Evolutionary conservation across 2,113 vertebrate species (phyloP).

Genomic region (Phasianus colchicus): DNA sequence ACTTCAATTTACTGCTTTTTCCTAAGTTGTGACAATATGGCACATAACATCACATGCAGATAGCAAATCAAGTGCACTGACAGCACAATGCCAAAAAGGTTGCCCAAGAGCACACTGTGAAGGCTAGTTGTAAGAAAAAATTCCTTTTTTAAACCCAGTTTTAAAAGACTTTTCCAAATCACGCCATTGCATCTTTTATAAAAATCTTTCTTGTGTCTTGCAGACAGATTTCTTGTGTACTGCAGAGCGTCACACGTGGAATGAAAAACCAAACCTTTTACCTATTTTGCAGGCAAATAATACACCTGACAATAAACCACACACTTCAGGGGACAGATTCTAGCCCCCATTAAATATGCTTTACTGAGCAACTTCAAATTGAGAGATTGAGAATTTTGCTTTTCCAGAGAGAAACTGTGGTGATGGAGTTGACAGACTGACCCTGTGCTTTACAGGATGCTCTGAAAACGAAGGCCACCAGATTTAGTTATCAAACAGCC

Average conservation of each 20-base stretch:
- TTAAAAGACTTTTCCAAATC: slow-evolving; percentile 5
- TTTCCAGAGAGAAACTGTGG: background rate
- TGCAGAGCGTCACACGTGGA: background rate
- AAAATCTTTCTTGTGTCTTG: background rate
- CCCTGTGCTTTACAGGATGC: background rate
- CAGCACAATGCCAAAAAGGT: slow-evolving; percentile 73
- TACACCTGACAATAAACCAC: background rate
- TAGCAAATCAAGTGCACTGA: slow-evolving; percentile 77
- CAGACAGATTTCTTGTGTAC: background rate
- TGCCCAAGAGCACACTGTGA: slow-evolving; percentile 42
- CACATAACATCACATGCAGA: slow-evolving; percentile 78
- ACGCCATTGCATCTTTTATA: background rate
- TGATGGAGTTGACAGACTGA: background rate
- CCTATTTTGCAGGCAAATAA: background rate
- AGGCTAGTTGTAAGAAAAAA: slow-evolving; percentile 39
- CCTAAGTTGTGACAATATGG: slow-evolving; percentile 80
- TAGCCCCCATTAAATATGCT: background rate
- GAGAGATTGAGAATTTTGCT: background rate
- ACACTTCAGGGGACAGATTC: background rate
- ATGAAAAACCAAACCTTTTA: background rate
- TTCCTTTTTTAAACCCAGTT: background rate
- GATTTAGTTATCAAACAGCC: background rate
- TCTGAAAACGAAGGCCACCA: background rate
- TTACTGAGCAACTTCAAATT: background rate
- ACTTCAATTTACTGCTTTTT: slow-evolving; percentile 83